Evolutionary conservation across 2,113 vertebrate species (phyloP).

Genomic region (Proteles cristata): DNA sequence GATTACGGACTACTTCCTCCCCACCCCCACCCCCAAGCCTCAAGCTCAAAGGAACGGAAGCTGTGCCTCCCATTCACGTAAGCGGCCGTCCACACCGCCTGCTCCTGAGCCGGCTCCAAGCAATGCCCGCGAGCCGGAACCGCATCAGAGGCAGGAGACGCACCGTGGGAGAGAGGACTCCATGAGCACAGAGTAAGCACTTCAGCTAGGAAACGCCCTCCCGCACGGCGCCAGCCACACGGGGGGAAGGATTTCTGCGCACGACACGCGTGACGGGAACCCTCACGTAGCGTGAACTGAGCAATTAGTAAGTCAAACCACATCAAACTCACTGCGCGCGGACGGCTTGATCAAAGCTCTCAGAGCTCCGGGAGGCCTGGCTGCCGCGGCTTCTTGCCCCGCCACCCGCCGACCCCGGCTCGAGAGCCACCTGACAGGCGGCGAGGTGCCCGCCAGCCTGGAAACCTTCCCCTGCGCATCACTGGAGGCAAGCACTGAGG

Average conservation of each 20-base stretch:
- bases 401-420: accelerated
- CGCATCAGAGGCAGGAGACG: accelerated
- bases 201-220: neutral
- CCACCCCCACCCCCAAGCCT: neutral
- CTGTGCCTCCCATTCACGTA: accelerated
- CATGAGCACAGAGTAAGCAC: neutral
- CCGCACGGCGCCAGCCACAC: neutral
- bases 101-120: accelerated
- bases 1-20: neutral
- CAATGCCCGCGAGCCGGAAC: accelerated
- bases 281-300: neutral
- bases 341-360: neutral
- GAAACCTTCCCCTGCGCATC: neutral
- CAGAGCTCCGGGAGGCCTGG: neutral
- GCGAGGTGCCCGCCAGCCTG: neutral
- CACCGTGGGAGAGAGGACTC: neutral
- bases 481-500: accelerated
- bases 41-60: accelerated
- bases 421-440: too few relatives aligned
- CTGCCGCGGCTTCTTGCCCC: accelerated
- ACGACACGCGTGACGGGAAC: neutral
- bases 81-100: accelerated
- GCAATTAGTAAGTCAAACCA: neutral
- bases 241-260: neutral
- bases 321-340: neutral